Percentiles rank a stretch among this genome's conserved stretches.
These are phyloP conservation scores for Luscinia luscinia DNA, from an alignment of 2,797 vertebrate genomes.

Conservation along the genomic window DNA sequence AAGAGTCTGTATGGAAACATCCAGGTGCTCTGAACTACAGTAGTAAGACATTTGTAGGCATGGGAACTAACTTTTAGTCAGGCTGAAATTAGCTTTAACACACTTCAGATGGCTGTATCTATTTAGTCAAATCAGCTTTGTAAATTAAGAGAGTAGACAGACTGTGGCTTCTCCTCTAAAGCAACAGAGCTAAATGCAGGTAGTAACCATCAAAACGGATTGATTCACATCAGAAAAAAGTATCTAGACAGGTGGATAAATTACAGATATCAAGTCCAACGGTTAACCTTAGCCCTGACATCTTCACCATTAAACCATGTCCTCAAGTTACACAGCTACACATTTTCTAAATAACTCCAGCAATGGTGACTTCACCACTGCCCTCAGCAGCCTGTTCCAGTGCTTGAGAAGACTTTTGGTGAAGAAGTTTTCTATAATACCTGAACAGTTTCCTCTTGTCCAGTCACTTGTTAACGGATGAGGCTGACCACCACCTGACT, in stretches of 20 bases:
- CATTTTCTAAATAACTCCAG: background rate
- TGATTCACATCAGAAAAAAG: background rate
- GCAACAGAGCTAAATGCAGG: background rate
- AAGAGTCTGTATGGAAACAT: background rate
- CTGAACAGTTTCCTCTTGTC: background rate
- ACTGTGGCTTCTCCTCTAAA: background rate
- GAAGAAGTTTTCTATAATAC: background rate
- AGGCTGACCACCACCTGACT: background rate
- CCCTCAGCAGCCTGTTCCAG: background rate
- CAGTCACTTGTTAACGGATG: background rate
- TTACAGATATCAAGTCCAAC: background rate
- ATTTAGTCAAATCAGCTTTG: background rate
- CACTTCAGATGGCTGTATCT: background rate
- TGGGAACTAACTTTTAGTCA: background rate
- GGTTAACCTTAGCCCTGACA: background rate
- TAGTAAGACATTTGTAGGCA: fast-evolving
- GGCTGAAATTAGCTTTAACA: background rate
- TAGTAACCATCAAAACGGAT: background rate
- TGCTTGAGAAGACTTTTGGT: background rate
- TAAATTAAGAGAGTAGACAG: background rate
- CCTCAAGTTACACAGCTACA: background rate
- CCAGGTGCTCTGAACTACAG: background rate
- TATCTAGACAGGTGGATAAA: background rate
- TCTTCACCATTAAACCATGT: background rate
- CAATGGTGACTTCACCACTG: background rate